Conservation (phyloP, 2,113 vertebrate species). For the Brachyhypopomus gauderio region DNA sequence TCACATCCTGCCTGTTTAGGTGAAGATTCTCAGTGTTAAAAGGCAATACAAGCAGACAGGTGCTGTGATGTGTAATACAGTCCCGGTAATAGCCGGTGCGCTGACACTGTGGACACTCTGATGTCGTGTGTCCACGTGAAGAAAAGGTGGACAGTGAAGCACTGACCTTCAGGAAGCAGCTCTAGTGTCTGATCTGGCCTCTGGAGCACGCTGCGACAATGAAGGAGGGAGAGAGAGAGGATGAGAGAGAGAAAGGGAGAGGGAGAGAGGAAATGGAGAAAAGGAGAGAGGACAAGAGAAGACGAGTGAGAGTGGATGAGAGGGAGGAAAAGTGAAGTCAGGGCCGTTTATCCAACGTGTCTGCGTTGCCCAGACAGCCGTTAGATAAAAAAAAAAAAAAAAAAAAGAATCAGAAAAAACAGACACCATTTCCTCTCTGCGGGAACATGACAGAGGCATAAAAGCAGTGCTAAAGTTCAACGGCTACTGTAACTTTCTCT, state of each 20-base stretch:
- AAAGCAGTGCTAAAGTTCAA: slow-evolving; percentile 60
- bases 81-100: too few species aligned
- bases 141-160: slow-evolving; percentile 16
- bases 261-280: slow-evolving; percentile 2
- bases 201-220: slow-evolving; percentile 3
- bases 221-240: neutral
- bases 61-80: neutral
- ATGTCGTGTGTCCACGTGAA: neutral
- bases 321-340: slow-evolving; percentile 34
- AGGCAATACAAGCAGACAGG: neutral
- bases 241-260: slow-evolving; percentile 13
- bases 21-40: neutral
- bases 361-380: slow-evolving; percentile 27
- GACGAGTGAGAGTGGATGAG: neutral
- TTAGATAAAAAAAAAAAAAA: slow-evolving; percentile 44
- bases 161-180: slow-evolving; percentile 32
- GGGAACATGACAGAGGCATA: slow-evolving; percentile 57
- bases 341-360: slow-evolving; percentile 48
- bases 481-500: slow-evolving; percentile 51
- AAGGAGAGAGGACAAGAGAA: neutral
- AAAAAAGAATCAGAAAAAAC: slow-evolving; percentile 12
- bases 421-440: slow-evolving; percentile 53
- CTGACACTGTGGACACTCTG: neutral
- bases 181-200: slow-evolving; percentile 14
- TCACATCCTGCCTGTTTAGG: neutral